Evolutionary conservation across 2,888 invertebrate species (phyloP), one percentile per base, ranked within the genome.

Genomic region (Phanerotoma sp.): DNA sequence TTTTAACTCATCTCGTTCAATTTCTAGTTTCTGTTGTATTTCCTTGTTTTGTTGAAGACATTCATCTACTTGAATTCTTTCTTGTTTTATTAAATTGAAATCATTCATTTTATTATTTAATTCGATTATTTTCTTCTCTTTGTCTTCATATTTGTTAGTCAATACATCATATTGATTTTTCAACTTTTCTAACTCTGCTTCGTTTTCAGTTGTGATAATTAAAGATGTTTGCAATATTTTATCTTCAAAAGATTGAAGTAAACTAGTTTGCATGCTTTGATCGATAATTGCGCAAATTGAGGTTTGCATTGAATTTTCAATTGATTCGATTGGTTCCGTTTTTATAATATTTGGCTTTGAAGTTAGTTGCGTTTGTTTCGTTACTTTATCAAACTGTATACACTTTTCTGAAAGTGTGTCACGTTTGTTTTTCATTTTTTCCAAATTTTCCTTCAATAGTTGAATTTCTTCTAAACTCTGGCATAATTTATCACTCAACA

Each of bases 221-320:
- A 59, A 15, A 5, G 54, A 42, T 4, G 66, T 67, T 46, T 69
- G 65, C 9, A 63, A 46, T 6, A 53, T 56, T 49, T 62, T 62
- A 25, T 68, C 61, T 6, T 61, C 52, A 9, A 33, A 25, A n/a
- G n/a, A 15, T 10, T 46, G 50, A 4, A 33, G 28, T 18, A 62
- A 62, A 45, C 58, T 63, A 3, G 62, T 63, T 46, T 67, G 66
- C 49, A 15, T 56, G 13, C 16, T 54, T 21, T 50, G 49, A 28
- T 62, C 58, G 22, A 16, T 5, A 7, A 25, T 51, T 9, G 13
- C 54, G n/a, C n/a, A 10, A 32, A 48, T 51, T 21, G 40, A 25
- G 44, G 65, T 66, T 41, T 70, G 68, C 46, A 54, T 61, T 18
- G 11, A 40, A 46, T 46, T 9, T 50, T 58, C 35, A 58, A 46